Evolutionary conservation across 2,888 invertebrate genomes (phyloP).

Genomic region (Lottia gigantea): DNA sequence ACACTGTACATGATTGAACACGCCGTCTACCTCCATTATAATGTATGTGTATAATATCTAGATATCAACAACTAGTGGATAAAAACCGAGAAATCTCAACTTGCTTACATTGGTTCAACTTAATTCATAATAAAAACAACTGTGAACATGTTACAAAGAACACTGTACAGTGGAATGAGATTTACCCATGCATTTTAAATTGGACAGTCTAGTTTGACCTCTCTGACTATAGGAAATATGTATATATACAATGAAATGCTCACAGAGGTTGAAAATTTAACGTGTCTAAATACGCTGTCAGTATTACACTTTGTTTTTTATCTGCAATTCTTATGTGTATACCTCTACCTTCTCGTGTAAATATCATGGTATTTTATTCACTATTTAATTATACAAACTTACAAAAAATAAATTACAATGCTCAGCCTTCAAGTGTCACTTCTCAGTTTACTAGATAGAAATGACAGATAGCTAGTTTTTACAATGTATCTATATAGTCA

Average conservation of each 20-base stretch:
- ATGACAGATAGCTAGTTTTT: too few relatives aligned
- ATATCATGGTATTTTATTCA: conserved; percentile 6
- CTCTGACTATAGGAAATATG: too few relatives aligned
- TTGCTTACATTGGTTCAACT: too few relatives aligned
- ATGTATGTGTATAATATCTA: conserved; percentile 4
- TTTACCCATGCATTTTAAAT: too few relatives aligned
- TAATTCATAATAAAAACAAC: too few relatives aligned
- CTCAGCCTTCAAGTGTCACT: background rate
- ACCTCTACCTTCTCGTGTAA: conserved; percentile 3
- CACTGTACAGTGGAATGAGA: too few relatives aligned
- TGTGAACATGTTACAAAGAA: too few relatives aligned
- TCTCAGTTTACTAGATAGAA: too few relatives aligned
- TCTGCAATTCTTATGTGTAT: conserved; percentile 10
- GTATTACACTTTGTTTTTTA: background rate
- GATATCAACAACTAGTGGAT: too few relatives aligned
- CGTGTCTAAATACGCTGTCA: conserved; percentile 1
- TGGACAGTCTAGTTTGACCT: too few relatives aligned
- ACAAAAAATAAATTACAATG: conserved; percentile 9
- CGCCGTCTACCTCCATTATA: conserved; percentile 5
- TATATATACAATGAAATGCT: background rate
- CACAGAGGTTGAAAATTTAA: background rate
- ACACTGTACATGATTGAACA: background rate
- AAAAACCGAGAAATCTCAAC: too few relatives aligned
- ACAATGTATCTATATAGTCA: too few relatives aligned
- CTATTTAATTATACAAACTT: conserved; percentile 11